These are phyloP conservation scores for Danionella dracula DNA, from an alignment of 2,797 vertebrate species.

Conservation along the genomic window DNA sequence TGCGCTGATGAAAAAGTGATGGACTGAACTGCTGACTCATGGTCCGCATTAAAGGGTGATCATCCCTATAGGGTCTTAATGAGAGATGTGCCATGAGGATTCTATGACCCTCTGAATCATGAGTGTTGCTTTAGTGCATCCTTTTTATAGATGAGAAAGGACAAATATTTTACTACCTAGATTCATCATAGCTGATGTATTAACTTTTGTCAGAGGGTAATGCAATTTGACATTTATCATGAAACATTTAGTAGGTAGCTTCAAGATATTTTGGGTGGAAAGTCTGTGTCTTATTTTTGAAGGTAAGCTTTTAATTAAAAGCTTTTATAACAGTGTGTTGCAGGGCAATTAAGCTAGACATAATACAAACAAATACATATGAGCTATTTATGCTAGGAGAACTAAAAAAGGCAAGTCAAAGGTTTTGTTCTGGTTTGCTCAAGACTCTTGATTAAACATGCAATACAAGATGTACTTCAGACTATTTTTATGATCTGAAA, in stretches of 20 bases:
- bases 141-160: background rate
- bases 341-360: too few species aligned
- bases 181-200: background rate
- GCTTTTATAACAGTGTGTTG: too few species aligned
- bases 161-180: constrained; percentile 12
- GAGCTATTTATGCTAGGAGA: too few species aligned
- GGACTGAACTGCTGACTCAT: constrained; percentile 21
- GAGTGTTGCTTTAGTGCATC: constrained; percentile 8
- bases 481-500: too few species aligned
- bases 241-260: background rate
- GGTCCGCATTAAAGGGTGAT: constrained; percentile 22
- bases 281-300: background rate
- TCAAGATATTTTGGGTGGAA: background rate
- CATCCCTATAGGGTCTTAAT: constrained; percentile 4
- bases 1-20: constrained; percentile 20
- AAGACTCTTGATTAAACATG: too few species aligned
- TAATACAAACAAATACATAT: too few species aligned
- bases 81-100: constrained; percentile 7
- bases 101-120: constrained; percentile 2
- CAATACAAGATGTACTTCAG: too few species aligned
- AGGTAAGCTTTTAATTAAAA: too few species aligned
- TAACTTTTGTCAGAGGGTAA: background rate
- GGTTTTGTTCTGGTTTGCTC: too few species aligned
- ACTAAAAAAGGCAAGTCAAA: too few species aligned
- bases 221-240: background rate